Evolutionary conservation across 2,113 vertebrate species (phyloP).

Genomic region (Mirza zaza): DNA sequence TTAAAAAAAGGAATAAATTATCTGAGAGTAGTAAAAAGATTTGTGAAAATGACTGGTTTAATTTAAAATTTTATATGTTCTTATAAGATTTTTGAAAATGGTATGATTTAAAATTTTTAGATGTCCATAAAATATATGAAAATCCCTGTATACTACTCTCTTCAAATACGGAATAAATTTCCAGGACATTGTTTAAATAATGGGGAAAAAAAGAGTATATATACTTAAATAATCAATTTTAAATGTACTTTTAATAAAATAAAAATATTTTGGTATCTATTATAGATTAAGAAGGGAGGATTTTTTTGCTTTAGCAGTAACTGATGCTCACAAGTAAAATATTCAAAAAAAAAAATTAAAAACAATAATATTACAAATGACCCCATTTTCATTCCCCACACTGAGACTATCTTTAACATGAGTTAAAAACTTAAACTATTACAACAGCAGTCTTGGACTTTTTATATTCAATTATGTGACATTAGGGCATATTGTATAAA

Average conservation of each 20-base stretch:
- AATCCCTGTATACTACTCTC: not conserved
- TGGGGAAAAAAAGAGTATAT: not conserved
- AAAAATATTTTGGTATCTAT: not conserved
- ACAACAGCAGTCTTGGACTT: not conserved
- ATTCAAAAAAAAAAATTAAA: slow-evolving; percentile 39
- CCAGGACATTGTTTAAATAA: not conserved
- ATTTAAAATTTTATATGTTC: slow-evolving; percentile 15
- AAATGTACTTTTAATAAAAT: slow-evolving; percentile 41
- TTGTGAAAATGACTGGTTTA: not conserved
- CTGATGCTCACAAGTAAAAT: not conserved
- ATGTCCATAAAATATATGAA: slow-evolving; percentile 23
- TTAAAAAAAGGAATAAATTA: slow-evolving; percentile 35
- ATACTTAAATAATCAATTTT: slow-evolving; percentile 39
- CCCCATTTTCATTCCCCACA: not conserved
- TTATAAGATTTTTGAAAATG: slow-evolving; percentile 34
- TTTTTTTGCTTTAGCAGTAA: not conserved
- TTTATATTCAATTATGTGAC: not conserved
- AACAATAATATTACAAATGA: not conserved
- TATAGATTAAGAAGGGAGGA: not conserved
- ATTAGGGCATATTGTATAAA: not conserved
- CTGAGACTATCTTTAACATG: not conserved
- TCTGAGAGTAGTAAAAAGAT: not conserved
- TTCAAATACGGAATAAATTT: slow-evolving; percentile 52
- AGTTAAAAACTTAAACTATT: not conserved
- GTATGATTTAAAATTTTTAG: not conserved